These are phyloP conservation scores for Stictonetta naevosa DNA, from an alignment of 2,113 vertebrate genomes.

Conservation along the genomic window DNA sequence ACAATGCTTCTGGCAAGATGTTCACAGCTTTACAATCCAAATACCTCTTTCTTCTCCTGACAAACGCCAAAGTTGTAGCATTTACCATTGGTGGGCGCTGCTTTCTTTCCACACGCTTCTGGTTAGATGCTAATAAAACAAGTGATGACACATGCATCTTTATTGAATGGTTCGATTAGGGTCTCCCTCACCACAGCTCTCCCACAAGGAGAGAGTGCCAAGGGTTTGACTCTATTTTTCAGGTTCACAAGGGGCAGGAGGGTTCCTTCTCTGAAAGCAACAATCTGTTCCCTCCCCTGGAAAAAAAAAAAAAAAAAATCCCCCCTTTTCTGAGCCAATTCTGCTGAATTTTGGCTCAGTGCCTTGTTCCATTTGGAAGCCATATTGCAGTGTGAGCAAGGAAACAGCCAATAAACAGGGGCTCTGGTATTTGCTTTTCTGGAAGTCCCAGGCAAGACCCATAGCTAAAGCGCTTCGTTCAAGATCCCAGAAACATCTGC, in stretches of 20 bases:
- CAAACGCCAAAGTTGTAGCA: background rate
- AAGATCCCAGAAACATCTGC: slow-evolving; percentile 52
- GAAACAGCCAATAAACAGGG: slow-evolving; percentile 44
- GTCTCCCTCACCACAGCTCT: background rate
- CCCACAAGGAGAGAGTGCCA: background rate
- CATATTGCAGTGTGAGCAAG: slow-evolving; percentile 30
- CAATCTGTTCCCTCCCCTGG: background rate
- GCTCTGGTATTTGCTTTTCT: slow-evolving; percentile 34
- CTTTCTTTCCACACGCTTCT: background rate
- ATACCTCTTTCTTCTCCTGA: background rate
- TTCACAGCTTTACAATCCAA: slow-evolving; percentile 11
- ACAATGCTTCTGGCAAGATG: background rate
- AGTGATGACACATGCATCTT: background rate
- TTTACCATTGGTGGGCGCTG: background rate
- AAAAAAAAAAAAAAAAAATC: background rate
- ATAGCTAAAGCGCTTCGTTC: background rate
- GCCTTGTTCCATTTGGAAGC: slow-evolving; percentile 43
- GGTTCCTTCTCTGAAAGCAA: background rate
- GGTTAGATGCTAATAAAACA: slow-evolving; percentile 3
- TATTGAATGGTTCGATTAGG: background rate
- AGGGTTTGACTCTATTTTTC: background rate
- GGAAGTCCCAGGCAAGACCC: slow-evolving; percentile 12
- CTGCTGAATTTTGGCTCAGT: slow-evolving; percentile 20
- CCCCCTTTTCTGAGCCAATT: background rate
- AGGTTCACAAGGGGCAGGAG: background rate